A percentile compares a stretch with the other conserved stretches of the same genome.
Evolutionary conservation across 2,797 vertebrate species (phyloP).

Genomic region (Bryconaethiops microstoma): DNA sequence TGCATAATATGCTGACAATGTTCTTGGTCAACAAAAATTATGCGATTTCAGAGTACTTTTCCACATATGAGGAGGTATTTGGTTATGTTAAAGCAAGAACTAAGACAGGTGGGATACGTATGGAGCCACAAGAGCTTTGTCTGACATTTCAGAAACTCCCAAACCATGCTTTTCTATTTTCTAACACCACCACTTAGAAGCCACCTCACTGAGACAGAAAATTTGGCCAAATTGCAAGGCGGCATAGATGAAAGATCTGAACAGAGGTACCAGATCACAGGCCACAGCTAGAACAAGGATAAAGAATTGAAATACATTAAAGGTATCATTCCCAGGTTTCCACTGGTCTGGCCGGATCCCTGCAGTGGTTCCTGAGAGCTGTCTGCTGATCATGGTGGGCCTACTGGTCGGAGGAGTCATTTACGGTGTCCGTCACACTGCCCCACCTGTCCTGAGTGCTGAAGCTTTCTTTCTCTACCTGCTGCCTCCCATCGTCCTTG

Average conservation of each 20-base stretch:
- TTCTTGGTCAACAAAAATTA: neutral
- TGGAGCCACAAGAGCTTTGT: neutral
- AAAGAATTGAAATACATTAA: neutral
- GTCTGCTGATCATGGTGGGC: conserved; percentile 84
- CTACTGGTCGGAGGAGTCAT: conserved; percentile 85
- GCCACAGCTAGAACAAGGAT: neutral
- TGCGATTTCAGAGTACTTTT: neutral
- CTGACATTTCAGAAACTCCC: neutral
- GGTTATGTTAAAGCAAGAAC: neutral
- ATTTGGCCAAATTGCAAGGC: neutral
- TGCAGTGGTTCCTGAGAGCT: conserved; percentile 84
- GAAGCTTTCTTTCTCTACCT: conserved; percentile 88
- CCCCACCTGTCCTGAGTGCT: conserved; percentile 78
- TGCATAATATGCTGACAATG: neutral
- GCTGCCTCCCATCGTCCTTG: conserved; percentile 84
- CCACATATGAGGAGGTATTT: neutral
- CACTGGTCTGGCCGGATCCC: conserved; percentile 82
- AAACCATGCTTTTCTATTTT: neutral
- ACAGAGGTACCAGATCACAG: neutral
- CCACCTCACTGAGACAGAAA: neutral
- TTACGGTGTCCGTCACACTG: conserved; percentile 79
- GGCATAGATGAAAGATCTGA: neutral
- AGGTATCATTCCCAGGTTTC: conserved; percentile 71
- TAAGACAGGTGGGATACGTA: neutral
- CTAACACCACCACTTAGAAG: neutral